phyloP scores from a whole-genome alignment of 2,797 vertebrate species.

The Capromys pilorides region DNA sequence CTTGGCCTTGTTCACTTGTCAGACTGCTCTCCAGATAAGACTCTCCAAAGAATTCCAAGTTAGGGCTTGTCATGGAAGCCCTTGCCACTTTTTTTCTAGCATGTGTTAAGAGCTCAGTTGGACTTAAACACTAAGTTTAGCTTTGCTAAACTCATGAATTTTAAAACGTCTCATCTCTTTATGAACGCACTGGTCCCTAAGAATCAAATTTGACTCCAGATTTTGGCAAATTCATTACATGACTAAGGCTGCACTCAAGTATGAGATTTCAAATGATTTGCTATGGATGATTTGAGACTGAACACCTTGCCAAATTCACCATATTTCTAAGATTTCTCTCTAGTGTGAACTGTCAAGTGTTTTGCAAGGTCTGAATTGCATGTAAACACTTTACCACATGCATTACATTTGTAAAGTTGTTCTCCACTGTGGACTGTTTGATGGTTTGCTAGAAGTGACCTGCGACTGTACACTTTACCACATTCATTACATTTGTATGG shows the following conservation, averaged over 20 bases:
- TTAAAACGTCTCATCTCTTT: neutral
- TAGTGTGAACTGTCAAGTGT: constrained; percentile 61
- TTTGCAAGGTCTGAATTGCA: constrained; percentile 56
- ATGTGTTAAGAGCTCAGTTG: neutral
- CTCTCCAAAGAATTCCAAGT: too few relatives aligned
- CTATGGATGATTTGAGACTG: neutral
- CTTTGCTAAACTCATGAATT: neutral
- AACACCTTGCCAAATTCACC: neutral
- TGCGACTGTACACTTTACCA: neutral
- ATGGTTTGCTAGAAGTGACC: constrained; percentile 51
- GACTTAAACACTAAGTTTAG: neutral
- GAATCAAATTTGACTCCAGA: neutral
- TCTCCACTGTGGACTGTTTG: neutral
- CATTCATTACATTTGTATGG: neutral
- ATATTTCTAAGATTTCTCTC: constrained; percentile 47
- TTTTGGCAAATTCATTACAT: neutral
- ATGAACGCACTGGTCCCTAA: neutral
- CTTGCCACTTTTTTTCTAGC: too few relatives aligned
- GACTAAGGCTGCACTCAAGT: constrained; percentile 22
- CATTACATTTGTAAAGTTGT: neutral
- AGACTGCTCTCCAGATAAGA: neutral
- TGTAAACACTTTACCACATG: neutral
- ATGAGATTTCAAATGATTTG: neutral
- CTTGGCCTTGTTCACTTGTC: neutral
- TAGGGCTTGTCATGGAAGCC: neutral